These are phyloP conservation scores for Diloba caeruleocephala DNA, from an alignment of 2,888 invertebrate genomes.

Conservation along the genomic window DNA sequence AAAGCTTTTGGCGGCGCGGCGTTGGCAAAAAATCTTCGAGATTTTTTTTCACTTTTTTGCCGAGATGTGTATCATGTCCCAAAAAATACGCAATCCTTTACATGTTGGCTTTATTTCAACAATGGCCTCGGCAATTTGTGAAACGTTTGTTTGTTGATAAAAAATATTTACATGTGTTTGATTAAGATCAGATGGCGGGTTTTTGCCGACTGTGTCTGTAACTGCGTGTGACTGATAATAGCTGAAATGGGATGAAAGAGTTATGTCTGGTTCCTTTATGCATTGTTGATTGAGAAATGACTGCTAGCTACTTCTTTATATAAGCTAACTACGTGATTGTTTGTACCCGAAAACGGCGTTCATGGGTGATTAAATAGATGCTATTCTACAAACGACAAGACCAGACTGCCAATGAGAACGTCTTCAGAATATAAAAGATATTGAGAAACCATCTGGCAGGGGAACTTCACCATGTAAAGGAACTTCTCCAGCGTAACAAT, in stretches of 20 bases:
- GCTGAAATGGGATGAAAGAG: not conserved
- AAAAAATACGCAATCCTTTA: conserved; percentile 64
- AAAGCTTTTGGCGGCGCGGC: conserved; percentile 27
- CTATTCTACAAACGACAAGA: no score
- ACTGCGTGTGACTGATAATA: not conserved
- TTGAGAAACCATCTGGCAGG: no score
- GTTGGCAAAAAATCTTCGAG: not conserved
- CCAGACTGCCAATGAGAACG: no score
- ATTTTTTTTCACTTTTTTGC: conserved; percentile 20
- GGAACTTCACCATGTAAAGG: no score
- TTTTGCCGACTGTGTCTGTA: not conserved
- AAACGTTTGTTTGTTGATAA: conserved; percentile 16
- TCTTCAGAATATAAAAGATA: no score
- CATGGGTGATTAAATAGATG: no score
- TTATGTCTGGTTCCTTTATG: no score
- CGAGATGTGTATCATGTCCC: conserved; percentile 51
- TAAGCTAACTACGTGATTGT: no score
- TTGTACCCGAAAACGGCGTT: no score
- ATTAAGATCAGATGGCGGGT: conserved; percentile 13
- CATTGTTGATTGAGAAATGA: no score
- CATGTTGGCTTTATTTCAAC: conserved; percentile 52
- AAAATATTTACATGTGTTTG: conserved; percentile 22
- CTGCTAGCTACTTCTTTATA: no score
- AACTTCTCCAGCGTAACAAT: no score
- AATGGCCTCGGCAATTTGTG: conserved; percentile 34